phyloP scores from a whole-genome alignment of 2,113 vertebrate species.

The Brienomyrus brachyistius region DNA sequence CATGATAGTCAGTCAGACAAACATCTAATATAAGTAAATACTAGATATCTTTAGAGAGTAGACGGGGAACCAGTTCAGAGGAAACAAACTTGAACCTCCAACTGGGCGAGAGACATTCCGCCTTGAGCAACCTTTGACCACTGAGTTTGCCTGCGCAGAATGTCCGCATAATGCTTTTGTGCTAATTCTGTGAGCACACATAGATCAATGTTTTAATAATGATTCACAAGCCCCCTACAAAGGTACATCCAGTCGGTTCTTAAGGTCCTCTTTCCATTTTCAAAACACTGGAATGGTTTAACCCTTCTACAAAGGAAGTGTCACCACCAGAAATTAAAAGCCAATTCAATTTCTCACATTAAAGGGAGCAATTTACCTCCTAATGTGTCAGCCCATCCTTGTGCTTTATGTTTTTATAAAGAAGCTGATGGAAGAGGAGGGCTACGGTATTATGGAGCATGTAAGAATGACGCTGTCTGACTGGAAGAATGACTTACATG shows the following conservation, averaged over 20 bases:
- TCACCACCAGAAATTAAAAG: conserved; percentile 16
- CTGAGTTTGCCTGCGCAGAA: not conserved
- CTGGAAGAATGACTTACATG: not conserved
- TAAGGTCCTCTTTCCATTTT: conserved; percentile 15
- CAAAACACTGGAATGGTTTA: conserved; percentile 15
- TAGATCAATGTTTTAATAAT: conserved; percentile 7
- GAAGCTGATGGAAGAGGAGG: not conserved
- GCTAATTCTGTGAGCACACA: not conserved
- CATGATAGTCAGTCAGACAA: not conserved
- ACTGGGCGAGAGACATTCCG: not conserved
- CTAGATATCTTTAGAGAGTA: not conserved
- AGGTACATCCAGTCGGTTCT: not conserved
- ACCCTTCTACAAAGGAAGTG: conserved; percentile 16
- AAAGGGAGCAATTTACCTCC: conserved; percentile 16
- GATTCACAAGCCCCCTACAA: conserved; percentile 2
- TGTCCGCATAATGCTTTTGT: not conserved
- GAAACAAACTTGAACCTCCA: not conserved
- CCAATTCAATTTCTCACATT: conserved; percentile 18
- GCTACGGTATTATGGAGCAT: not conserved
- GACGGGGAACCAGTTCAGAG: not conserved
- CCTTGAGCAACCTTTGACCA: not conserved
- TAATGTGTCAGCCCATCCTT: not conserved
- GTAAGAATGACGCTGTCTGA: not conserved
- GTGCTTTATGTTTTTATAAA: not conserved
- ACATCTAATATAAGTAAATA: not conserved